These are phyloP conservation scores for Rhagoletis zephyria DNA, from an alignment of 1,140 invertebrate genomes.

Conservation along the genomic window DNA sequence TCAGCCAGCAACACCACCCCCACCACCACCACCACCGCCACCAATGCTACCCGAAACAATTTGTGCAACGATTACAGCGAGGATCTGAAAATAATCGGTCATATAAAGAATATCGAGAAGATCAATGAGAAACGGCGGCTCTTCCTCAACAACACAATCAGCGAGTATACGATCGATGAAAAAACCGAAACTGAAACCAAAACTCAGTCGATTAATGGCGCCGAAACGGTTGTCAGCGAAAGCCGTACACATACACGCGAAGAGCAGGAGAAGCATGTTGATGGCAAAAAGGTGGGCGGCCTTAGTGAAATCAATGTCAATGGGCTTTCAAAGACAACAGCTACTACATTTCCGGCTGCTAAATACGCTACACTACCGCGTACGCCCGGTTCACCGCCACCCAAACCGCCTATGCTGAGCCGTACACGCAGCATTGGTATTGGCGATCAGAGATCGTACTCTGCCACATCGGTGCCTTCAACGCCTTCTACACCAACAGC, in stretches of 20 bases:
- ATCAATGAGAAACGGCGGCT: constrained; percentile 69
- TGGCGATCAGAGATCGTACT: constrained; percentile 59
- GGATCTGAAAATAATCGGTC: constrained; percentile 63
- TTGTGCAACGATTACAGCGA: constrained; percentile 12
- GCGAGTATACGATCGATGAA: constrained; percentile 56
- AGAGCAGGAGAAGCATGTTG: constrained; percentile 15
- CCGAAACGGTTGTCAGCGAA: constrained; percentile 26
- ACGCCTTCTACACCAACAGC: constrained; percentile 16
- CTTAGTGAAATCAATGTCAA: neutral
- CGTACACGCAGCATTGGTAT: constrained; percentile 68
- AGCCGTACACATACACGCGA: constrained; percentile 22
- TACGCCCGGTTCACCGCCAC: constrained; percentile 67
- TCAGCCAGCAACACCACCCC: neutral
- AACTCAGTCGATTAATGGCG: constrained; percentile 39
- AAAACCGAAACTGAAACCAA: constrained; percentile 53
- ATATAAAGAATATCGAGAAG: constrained; percentile 67
- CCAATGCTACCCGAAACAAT: constrained; percentile 34
- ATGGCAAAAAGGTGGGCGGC: constrained; percentile 2
- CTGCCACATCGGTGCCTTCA: constrained; percentile 3
- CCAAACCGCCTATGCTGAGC: constrained; percentile 69
- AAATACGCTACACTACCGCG: constrained; percentile 69
- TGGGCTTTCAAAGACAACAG: neutral
- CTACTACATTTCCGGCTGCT: constrained; percentile 59
- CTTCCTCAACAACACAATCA: constrained; percentile 66
- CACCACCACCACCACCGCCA: neutral